Evolutionary conservation across 2,797 vertebrate genomes (phyloP), one percentile per base, ranked within the genome.

Genomic region (Rhinichthys osculus): DNA sequence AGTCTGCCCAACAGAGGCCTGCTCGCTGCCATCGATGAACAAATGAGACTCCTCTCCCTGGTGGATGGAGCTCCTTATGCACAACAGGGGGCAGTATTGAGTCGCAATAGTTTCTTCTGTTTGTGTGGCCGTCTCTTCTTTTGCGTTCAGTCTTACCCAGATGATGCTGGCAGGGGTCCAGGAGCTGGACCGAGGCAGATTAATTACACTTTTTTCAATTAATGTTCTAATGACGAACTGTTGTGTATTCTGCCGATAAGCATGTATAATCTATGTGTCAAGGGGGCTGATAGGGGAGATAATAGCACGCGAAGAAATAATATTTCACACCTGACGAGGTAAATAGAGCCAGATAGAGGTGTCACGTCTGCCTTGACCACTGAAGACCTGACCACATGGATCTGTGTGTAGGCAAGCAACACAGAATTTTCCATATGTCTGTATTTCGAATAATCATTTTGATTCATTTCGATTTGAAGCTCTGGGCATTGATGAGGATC

Each of bases 161-260:
- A 89, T 54, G 81, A 88, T 83, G 66, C 87, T 95, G 94, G 94
- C 93, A 94, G 92, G 85, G 90, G 94, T 95, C 94, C 95, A 95
- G 93, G 92, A 91, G 91, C 91, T 84, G 90, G 92, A 94, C 93
- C 92, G 92, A 92, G 91, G 92, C 93, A 93, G 94, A 96, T 96
- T 95, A 95, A 96, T 96, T 96, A 95, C 95, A 95, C 92, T 94
- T 95, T 50, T 95, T 96, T 96, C 95, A 96, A 96, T 96, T 95
- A 96, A 95, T 95, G 94, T 92, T 93, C 92, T 94, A 95, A 95
- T 95, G 94, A 95, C 93, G 94, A 93, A 92, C 93, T 92, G 93
- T 95, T 94, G 95, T 95, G 95, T 91, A 91, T 93, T 93, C 94
- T 92, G 91, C 92, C 91, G 95, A 96, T 96, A 95, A 95, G 90